phyloP scores from a whole-genome alignment of 2,888 invertebrate genomes.

The Drosophila helvetica region DNA sequence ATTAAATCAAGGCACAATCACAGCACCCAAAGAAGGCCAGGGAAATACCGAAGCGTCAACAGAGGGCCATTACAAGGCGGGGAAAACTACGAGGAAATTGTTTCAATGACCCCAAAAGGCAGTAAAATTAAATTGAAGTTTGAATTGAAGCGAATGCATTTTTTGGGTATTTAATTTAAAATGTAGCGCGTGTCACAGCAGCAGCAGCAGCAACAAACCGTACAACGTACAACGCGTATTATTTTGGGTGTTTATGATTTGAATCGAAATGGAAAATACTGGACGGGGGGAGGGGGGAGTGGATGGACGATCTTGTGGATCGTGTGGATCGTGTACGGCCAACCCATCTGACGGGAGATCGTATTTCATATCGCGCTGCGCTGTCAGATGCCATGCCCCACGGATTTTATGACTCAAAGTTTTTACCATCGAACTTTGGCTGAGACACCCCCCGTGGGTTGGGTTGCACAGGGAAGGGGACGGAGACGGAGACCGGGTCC shows the following conservation, averaged over 20 bases:
- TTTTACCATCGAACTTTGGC: conserved; percentile 55
- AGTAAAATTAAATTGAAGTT: conserved; percentile 74
- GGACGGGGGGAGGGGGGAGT: conserved; percentile 7
- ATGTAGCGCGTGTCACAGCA: conserved; percentile 74
- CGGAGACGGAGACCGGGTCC: neutral
- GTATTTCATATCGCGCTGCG: conserved; percentile 58
- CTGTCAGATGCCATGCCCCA: conserved; percentile 38
- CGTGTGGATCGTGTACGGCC: conserved; percentile 25
- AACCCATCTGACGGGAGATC: conserved; percentile 46
- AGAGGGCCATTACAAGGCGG: conserved; percentile 53
- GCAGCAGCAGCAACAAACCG: conserved; percentile 46
- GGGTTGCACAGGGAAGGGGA: conserved; percentile 36
- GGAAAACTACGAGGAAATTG: conserved; percentile 58
- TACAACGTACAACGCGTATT: conserved; percentile 2
- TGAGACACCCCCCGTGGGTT: conserved; percentile 63
- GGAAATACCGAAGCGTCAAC: conserved; percentile 71
- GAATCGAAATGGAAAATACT: conserved; percentile 17
- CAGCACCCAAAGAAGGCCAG: conserved; percentile 50
- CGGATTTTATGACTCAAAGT: conserved; percentile 63
- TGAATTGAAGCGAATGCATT: conserved; percentile 24
- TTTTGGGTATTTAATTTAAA: conserved; percentile 56
- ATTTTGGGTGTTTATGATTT: conserved; percentile 24
- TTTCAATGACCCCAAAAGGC: conserved; percentile 39
- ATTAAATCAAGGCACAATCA: conserved; percentile 66
- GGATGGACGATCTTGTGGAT: conserved; percentile 32